phyloP scores from a whole-genome alignment of 2,113 vertebrate genomes.

The Clarias magur region DNA sequence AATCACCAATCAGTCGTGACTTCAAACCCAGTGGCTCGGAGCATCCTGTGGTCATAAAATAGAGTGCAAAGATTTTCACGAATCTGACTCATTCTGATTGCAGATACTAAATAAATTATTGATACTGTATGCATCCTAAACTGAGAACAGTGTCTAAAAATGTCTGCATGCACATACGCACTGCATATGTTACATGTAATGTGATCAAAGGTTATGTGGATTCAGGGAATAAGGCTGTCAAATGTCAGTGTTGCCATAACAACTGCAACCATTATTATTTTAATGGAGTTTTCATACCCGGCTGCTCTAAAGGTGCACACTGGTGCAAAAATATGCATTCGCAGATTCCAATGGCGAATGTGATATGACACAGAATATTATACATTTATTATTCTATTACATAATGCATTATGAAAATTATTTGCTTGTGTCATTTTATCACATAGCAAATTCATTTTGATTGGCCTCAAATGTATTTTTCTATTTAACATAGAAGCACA shows the following conservation, averaged over 20 bases:
- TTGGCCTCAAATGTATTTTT: not conserved
- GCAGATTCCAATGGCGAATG: not conserved
- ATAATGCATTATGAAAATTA: not conserved
- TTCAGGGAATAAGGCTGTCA: not conserved
- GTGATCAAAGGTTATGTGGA: not conserved
- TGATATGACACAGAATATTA: not conserved
- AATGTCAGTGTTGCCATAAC: not conserved
- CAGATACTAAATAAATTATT: conserved; percentile 21
- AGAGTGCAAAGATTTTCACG: not conserved
- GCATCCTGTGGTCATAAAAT: conserved; percentile 83
- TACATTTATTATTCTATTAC: not conserved
- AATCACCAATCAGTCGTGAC: conserved; percentile 78
- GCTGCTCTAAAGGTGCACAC: not conserved
- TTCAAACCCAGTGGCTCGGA: conserved; percentile 91
- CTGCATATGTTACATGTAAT: not conserved
- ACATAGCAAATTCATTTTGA: not conserved
- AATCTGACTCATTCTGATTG: not conserved
- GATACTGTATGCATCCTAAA: not conserved
- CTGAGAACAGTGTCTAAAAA: not conserved
- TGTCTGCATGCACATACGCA: not conserved
- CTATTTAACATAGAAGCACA: not conserved
- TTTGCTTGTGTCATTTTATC: not conserved
- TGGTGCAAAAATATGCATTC: not conserved
- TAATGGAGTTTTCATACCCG: not conserved
- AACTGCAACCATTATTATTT: not conserved